phyloP scores from a whole-genome alignment of 2,888 invertebrate genomes.

The Philaethria dido region DNA sequence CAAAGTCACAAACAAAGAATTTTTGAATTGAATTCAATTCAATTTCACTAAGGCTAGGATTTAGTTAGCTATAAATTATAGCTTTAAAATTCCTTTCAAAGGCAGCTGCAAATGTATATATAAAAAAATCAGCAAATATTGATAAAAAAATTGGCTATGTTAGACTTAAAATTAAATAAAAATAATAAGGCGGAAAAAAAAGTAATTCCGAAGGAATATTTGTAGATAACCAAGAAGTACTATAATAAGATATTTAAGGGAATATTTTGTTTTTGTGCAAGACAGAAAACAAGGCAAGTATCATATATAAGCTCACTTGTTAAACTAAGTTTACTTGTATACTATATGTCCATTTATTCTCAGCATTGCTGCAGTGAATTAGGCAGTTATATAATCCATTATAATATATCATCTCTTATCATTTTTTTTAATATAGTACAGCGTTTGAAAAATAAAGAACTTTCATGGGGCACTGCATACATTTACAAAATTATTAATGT shows the following conservation, averaged over 20 bases:
- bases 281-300: background rate
- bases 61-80: background rate
- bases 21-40: conserved; percentile 11
- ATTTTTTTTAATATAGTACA: background rate
- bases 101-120: background rate
- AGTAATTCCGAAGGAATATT: background rate
- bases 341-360: background rate
- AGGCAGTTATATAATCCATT: background rate
- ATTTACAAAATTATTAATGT: too few relatives aligned
- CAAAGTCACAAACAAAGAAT: background rate
- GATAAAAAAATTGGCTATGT: background rate
- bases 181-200: conserved; percentile 4
- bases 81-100: background rate
- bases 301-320: background rate
- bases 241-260: background rate
- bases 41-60: background rate
- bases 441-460: too few relatives aligned
- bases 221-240: background rate
- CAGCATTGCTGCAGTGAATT: background rate
- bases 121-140: background rate
- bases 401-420: background rate
- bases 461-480: background rate
- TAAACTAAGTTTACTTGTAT: conserved; percentile 1
- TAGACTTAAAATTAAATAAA: background rate
- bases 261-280: background rate